Percentiles rank a stretch among this genome's conserved stretches.
phyloP scores from a whole-genome alignment of 1,140 invertebrate species.

The Vollenhovia emeryi region DNA sequence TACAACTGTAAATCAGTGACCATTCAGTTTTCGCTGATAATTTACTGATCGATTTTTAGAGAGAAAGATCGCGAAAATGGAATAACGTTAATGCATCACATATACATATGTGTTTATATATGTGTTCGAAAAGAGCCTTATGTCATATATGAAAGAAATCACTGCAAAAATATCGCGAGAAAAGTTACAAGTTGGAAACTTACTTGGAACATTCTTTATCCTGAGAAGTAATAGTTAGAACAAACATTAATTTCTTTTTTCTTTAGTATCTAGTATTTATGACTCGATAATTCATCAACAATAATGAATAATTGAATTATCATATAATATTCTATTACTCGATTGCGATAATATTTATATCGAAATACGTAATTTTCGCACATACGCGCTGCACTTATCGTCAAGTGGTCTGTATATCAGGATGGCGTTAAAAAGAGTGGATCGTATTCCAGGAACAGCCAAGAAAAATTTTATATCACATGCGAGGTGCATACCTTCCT shows the following conservation, averaged over 20 bases:
- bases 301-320: background rate
- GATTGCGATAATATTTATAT: background rate
- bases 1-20: background rate
- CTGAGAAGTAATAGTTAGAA: background rate
- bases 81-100: too few relatives aligned
- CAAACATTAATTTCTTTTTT: background rate
- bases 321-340: background rate
- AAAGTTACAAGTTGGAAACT: background rate
- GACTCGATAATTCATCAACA: background rate
- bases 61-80: too few relatives aligned
- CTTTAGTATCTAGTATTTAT: background rate
- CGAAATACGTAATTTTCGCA: background rate
- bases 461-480: constrained; percentile 18
- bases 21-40: too few relatives aligned
- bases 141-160: background rate
- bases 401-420: background rate
- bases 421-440: background rate
- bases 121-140: background rate
- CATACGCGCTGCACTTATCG: background rate
- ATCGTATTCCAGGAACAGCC: background rate
- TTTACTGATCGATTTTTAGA: too few relatives aligned
- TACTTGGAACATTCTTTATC: background rate
- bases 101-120: too few relatives aligned
- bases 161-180: background rate
- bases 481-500: background rate